These are phyloP conservation scores for Alca torda DNA, from an alignment of 2,797 vertebrate species.

Conservation along the genomic window DNA sequence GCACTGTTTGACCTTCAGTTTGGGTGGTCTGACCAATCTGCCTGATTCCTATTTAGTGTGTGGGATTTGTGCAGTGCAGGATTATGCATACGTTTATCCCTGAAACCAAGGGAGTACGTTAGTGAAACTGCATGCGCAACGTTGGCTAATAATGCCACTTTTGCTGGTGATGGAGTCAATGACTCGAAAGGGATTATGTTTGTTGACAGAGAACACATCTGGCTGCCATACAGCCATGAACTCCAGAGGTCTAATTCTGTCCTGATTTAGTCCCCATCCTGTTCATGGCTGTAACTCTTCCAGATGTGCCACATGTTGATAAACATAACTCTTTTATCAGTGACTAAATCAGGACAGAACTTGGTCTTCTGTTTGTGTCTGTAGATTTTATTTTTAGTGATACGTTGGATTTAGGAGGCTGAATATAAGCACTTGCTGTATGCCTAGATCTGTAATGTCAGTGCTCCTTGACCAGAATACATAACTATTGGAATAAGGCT, in stretches of 20 bases:
- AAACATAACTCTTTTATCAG: neutral
- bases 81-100: neutral
- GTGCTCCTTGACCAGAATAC: neutral
- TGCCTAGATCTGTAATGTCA: neutral
- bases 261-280: neutral
- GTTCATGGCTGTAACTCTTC: neutral
- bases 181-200: neutral
- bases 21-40: slow-evolving; percentile 11
- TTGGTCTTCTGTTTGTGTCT: neutral
- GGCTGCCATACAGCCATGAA: neutral
- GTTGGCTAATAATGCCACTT: neutral
- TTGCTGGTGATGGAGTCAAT: neutral
- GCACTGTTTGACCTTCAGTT: neutral
- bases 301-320: neutral
- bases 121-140: neutral
- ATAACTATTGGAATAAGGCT: neutral
- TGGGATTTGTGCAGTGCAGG: neutral
- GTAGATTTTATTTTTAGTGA: neutral
- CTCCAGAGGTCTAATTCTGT: neutral
- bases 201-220: slow-evolving; percentile 51
- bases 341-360: neutral
- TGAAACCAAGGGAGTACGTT: neutral
- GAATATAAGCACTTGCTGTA: neutral
- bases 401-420: neutral
- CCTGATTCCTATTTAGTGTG: neutral